Conservation (phyloP, 2,113 vertebrate species). For the Callaeas wilsoni region DNA sequence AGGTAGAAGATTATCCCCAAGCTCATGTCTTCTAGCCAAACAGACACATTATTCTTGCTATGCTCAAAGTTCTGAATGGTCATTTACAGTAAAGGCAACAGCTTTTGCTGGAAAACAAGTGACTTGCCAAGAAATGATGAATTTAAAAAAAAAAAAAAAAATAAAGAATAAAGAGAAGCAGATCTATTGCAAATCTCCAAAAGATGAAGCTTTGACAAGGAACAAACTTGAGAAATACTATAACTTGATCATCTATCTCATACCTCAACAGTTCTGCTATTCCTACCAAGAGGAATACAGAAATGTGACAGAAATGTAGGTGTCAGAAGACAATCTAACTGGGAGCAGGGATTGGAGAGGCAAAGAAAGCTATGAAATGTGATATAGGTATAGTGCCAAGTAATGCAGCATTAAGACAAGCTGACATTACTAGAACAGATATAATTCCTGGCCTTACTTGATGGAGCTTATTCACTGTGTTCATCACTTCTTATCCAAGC, state of each 20-base stretch:
- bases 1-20: slow-evolving; percentile 52
- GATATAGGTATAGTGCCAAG: slow-evolving; percentile 40
- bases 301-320: not conserved
- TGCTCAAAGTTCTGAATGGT: slow-evolving; percentile 56
- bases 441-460: slow-evolving; percentile 45
- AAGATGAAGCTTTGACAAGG: slow-evolving; percentile 11
- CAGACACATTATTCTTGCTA: slow-evolving; percentile 48
- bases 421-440: slow-evolving; percentile 38
- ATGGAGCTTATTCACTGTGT: slow-evolving; percentile 54
- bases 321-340: not conserved
- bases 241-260: not conserved
- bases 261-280: not conserved
- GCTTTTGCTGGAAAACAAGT: slow-evolving; percentile 53
- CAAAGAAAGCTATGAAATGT: not conserved
- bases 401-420: slow-evolving; percentile 5
- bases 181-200: not conserved
- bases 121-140: slow-evolving; percentile 46
- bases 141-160: not conserved
- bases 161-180: not conserved
- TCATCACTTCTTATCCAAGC: slow-evolving; percentile 62
- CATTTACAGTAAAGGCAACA: slow-evolving; percentile 62
- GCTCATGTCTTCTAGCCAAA: slow-evolving; percentile 46
- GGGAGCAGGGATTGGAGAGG: not conserved
- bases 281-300: not conserved
- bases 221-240: not conserved